Evolutionary conservation across 2,888 invertebrate species (phyloP), one percentile per base, ranked within the genome.

Genomic region (Epicampocera succincta): DNA sequence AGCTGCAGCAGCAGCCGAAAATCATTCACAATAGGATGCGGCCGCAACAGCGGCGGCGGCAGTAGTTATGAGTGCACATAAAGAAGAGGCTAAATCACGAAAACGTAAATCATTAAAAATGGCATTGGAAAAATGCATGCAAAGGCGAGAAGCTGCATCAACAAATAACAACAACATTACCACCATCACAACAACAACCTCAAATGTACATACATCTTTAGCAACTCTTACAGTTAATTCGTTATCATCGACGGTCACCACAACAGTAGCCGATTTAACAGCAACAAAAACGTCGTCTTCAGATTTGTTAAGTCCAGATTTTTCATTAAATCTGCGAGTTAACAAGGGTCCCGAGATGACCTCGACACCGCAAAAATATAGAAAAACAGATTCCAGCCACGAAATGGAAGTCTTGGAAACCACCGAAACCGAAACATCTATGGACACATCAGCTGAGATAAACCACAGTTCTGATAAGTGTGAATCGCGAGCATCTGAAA

Each of bases 11-110:
- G 88, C 89, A 75, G 88, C 89, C 86, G 90, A 90, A 84, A 91
- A 91, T 88, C 91, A 90, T 86, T 90, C 89, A 86, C 90, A 91
- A 91, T 91, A 90, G 90, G 90, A 89, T 88, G 89, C 89, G 85
- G 89, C 89, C 89, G 89, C 89, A 88, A 88, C 89, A 88, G 89
- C 89, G 88, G 89, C 89, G 86, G 89, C 89, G 88, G 88, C 89
- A 89, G 89, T 89, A 89, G 89, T 89, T 87, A 89, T 88, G 87
- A 88, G 87, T 87, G 89, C 88, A 82, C 87, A 86, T 68, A 89
- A 89, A 85, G 86, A 87, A 85, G 89, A 89, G 85, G 87, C 89
- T 25, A 89, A 89, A 84, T 88, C 88, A 85, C 88, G 89, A 85
- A 89, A 89, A 87, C 89, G 89, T 86, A 89, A 89, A 87, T 89